A percentile compares a stretch with the other conserved stretches of the same genome.
phyloP scores from a whole-genome alignment of 37 sponge, comb jelly and placozoan species.

The Trichoplax adhaerens region DNA sequence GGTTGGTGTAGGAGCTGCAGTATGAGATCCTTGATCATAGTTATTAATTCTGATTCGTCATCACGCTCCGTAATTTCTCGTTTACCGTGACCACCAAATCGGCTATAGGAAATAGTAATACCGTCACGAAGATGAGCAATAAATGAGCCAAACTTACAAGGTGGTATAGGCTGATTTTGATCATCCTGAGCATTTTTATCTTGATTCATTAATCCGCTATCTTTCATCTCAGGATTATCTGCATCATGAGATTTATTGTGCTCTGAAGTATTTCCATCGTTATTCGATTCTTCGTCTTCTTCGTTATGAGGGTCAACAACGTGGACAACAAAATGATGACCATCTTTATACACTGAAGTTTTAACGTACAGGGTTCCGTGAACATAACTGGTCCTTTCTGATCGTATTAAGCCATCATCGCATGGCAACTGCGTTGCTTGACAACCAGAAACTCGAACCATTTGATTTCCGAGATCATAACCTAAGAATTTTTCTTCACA shows the following conservation, averaged over 20 bases:
- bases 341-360: constrained; percentile 15
- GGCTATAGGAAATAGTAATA: constrained; percentile 21
- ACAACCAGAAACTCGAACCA: constrained; percentile 11
- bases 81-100: constrained; percentile 47
- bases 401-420: constrained; percentile 27
- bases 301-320: too few relatives aligned
- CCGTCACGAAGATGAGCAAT: constrained; percentile 19
- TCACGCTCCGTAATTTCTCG: not conserved
- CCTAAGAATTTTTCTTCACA: constrained; percentile 18
- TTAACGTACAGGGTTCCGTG: not conserved
- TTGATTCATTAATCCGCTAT: too few relatives aligned
- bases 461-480: constrained; percentile 33
- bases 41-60: not conserved
- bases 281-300: too few relatives aligned
- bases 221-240: too few relatives aligned
- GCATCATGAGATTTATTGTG: too few relatives aligned
- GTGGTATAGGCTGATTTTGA: constrained; percentile 14
- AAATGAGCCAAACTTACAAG: constrained; percentile 7
- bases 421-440: constrained; percentile 16
- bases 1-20: constrained; percentile 13
- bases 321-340: constrained; percentile 4
- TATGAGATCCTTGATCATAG: constrained; percentile 4
- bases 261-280: too few relatives aligned
- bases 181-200: too few relatives aligned
- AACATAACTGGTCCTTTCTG: not conserved